Base-by-base conservation (phyloP, 2,797 vertebrate species). In the Eleutherodactylus coqui region DNA sequence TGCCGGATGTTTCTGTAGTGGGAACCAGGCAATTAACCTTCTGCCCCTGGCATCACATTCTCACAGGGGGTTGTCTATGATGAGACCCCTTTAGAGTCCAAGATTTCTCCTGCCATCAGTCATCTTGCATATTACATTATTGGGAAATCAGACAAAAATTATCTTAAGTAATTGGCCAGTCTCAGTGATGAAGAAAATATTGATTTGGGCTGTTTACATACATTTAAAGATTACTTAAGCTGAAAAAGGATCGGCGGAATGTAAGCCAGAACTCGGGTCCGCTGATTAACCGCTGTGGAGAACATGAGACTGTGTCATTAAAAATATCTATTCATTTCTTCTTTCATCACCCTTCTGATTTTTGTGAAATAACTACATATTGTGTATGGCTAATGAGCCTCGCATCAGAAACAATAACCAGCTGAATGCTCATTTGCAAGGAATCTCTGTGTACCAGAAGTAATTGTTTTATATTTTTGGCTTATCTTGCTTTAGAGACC, bases 331-430 rank as follows among this genome's bases (percentile, higher is more conserved):
- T 62, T 79, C 34, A 79, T 75, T 64, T 79, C 53, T 58, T 55
- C 43, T 75, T 82, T 86, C 41, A 62, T 64, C 38, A 19, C n/a
- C 78, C 58, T 75, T n/a, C n/a, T n/a, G n/a, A n/a, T n/a, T n/a
- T n/a, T 47, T 83, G n/a, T 75, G 36, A 72, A 73, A 64, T 84
- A 80, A 38, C 67, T 32, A 27, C 38, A 41, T 64, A 87, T 87
- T 87, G 82, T 87, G 43, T 84, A 75, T 62, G 53, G 45, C 45
- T 87, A 87, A 84, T 87, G 86, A 87, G 29, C 82, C 75, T 53
- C 24, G 29, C 67, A 67, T n/a, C 64, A 67, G 47, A 70, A 79
- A 87, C 86, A 84, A 87, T 87, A 73, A 84, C 43, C 2, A 41
- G 64, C 60, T 14, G 38, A 83, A n/a, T 27, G 8, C 79, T 76